Conservation (phyloP, 2,113 vertebrate genomes). For the Paramisgurnus dabryanus region DNA sequence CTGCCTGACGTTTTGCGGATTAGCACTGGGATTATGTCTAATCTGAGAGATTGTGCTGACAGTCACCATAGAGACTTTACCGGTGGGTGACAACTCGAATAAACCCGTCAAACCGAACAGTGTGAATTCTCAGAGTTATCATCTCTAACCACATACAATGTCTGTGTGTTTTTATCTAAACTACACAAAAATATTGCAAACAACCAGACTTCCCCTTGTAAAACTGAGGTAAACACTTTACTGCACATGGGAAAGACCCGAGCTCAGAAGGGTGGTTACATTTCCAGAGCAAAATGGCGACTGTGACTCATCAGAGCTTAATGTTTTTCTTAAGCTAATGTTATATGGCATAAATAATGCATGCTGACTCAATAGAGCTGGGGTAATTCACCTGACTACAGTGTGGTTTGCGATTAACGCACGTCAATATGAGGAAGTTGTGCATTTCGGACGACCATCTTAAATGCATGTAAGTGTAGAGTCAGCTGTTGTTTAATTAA, state of each 20-base stretch:
- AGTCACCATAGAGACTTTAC: neutral
- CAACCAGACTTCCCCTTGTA: neutral
- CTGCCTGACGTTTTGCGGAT: slow-evolving; percentile 30
- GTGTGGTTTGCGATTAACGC: neutral
- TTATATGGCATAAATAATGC: neutral
- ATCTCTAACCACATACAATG: neutral
- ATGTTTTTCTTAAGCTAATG: slow-evolving; percentile 22
- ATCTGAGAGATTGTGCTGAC: slow-evolving; percentile 34
- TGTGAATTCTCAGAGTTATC: slow-evolving; percentile 13
- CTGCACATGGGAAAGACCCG: neutral
- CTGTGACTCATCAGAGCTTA: slow-evolving; percentile 2
- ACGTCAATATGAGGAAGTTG: neutral
- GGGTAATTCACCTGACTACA: neutral
- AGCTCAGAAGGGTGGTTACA: neutral
- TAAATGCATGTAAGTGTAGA: neutral
- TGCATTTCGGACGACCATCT: neutral
- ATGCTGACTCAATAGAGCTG: neutral
- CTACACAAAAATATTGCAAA: neutral
- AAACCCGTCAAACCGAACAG: neutral
- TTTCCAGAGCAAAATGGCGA: neutral
- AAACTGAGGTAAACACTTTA: neutral
- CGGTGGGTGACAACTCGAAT: neutral
- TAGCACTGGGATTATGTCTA: slow-evolving; percentile 27
- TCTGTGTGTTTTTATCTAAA: neutral
- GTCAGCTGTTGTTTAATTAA: slow-evolving; percentile 14